Evolutionary conservation across 2,888 invertebrate genomes (phyloP).

Genomic region (Drosophila peninsularis): DNA sequence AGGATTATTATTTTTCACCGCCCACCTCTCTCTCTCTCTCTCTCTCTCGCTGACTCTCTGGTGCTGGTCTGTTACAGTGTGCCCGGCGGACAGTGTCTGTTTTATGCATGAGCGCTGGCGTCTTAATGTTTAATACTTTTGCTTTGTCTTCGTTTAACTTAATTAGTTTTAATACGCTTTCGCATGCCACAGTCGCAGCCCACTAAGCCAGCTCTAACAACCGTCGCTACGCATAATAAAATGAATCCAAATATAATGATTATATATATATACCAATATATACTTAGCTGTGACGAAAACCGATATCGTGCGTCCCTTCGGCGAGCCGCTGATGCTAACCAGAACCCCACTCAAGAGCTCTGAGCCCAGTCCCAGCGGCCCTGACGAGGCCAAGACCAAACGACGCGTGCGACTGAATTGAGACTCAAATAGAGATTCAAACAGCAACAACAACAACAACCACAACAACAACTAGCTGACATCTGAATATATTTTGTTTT

Average conservation of each 20-base stretch:
- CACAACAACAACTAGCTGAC: slow-evolving; percentile 35
- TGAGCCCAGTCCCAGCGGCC: slow-evolving; percentile 29
- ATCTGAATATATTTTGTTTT: slow-evolving; percentile 22
- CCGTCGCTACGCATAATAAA: slow-evolving; percentile 8
- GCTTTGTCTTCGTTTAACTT: slow-evolving; percentile 70
- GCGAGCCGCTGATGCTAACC: slow-evolving; percentile 90
- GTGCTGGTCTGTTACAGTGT: slow-evolving; percentile 63
- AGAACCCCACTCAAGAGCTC: slow-evolving; percentile 60
- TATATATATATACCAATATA: slow-evolving; percentile 15
- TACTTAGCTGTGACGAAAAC: slow-evolving; percentile 57
- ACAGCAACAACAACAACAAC: slow-evolving; percentile 14
- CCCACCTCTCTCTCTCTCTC: background rate
- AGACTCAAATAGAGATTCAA: slow-evolving; percentile 16
- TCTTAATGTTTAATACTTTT: slow-evolving; percentile 70
- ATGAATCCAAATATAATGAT: slow-evolving; percentile 11
- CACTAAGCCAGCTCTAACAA: slow-evolving; percentile 37
- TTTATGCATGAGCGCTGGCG: slow-evolving; percentile 70
- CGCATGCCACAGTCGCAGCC: slow-evolving; percentile 33
- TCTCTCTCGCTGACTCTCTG: slow-evolving; percentile 5
- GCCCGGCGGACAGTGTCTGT: slow-evolving; percentile 38
- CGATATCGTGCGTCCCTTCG: slow-evolving; percentile 88
- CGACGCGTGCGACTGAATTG: slow-evolving; percentile 56
- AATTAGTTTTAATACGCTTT: slow-evolving; percentile 68
- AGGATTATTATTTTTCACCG: slow-evolving; percentile 1
- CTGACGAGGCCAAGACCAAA: slow-evolving; percentile 53